Percentiles rank a stretch among this genome's conserved stretches.
These are phyloP conservation scores for Oostethus manadensis DNA, from an alignment of 2,113 vertebrate genomes.

Conservation along the genomic window DNA sequence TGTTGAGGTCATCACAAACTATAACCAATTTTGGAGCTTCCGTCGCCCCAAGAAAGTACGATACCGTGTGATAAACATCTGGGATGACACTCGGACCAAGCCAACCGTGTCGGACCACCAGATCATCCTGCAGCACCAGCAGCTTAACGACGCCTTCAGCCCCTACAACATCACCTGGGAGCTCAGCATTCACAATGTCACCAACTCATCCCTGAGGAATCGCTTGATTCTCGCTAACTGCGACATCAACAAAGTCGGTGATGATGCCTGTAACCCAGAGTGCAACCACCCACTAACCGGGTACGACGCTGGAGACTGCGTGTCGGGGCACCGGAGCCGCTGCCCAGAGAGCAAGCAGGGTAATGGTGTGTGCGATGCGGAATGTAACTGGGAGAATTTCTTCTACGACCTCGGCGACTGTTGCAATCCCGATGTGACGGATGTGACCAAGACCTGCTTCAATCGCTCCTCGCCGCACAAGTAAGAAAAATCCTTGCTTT, in stretches of 20 bases:
- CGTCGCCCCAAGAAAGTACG: constrained; percentile 84
- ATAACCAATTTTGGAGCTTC: constrained; percentile 85
- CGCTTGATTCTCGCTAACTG: constrained; percentile 94
- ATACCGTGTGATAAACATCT: constrained; percentile 90
- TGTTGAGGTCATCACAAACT: constrained; percentile 82
- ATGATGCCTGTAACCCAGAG: constrained; percentile 86
- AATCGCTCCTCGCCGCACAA: constrained; percentile 90
- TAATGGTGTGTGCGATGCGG: constrained; percentile 88
- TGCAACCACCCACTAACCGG: constrained; percentile 94
- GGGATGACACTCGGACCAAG: constrained; percentile 72
- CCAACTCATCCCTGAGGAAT: constrained; percentile 84
- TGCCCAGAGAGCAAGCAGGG: constrained; percentile 81
- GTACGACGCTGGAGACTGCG: constrained; percentile 87
- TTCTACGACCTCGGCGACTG: constrained; percentile 90
- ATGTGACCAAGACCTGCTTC: constrained; percentile 98
- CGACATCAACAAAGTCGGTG: constrained; percentile 91
- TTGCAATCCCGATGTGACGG: constrained; percentile 90
- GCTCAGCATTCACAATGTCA: constrained; percentile 85
- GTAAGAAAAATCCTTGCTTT: constrained; percentile 68
- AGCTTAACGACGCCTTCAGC: constrained; percentile 85
- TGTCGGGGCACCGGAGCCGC: constrained; percentile 65
- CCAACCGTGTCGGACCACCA: constrained; percentile 89
- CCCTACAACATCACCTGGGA: constrained; percentile 96
- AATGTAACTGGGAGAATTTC: constrained; percentile 90
- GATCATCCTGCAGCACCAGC: constrained; percentile 91